A percentile compares a stretch with the other conserved stretches of the same genome.
phyloP scores from a whole-genome alignment of 2,113 vertebrate genomes.

The Brienomyrus brachyistius region DNA sequence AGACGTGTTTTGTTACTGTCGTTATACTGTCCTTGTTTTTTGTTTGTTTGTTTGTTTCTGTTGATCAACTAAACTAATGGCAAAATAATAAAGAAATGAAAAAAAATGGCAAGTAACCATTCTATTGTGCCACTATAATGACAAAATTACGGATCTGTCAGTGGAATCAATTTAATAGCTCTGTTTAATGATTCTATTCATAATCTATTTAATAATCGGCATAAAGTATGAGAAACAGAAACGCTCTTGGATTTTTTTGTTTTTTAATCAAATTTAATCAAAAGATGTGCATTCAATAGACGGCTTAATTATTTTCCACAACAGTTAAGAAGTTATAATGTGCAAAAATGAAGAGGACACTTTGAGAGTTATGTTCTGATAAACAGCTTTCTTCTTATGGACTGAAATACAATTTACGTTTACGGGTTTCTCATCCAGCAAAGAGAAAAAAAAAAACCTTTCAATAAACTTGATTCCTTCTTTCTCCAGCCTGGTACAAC shows the following conservation, averaged over 20 bases:
- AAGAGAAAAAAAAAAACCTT: neutral
- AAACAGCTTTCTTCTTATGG: neutral
- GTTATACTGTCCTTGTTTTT: neutral
- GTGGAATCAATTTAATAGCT: neutral
- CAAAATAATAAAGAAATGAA: neutral
- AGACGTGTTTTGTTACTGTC: neutral
- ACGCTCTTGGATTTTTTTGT: neutral
- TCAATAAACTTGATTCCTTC: neutral
- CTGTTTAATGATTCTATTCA: neutral
- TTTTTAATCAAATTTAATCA: constrained; percentile 1
- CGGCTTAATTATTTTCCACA: neutral
- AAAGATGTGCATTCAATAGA: neutral
- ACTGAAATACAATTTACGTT: neutral
- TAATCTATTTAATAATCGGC: neutral
- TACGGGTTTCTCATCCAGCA: neutral
- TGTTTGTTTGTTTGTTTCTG: neutral
- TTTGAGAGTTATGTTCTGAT: neutral
- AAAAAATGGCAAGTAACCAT: neutral
- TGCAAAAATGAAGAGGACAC: neutral
- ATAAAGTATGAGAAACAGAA: neutral
- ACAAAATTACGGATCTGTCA: neutral
- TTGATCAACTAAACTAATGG: neutral
- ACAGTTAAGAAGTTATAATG: neutral
- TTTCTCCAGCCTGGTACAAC: neutral
- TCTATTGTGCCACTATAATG: neutral